A percentile compares a stretch with the other conserved stretches of the same genome.
phyloP scores from a whole-genome alignment of 2,113 vertebrate genomes.

The Aptenodytes forsteri region DNA sequence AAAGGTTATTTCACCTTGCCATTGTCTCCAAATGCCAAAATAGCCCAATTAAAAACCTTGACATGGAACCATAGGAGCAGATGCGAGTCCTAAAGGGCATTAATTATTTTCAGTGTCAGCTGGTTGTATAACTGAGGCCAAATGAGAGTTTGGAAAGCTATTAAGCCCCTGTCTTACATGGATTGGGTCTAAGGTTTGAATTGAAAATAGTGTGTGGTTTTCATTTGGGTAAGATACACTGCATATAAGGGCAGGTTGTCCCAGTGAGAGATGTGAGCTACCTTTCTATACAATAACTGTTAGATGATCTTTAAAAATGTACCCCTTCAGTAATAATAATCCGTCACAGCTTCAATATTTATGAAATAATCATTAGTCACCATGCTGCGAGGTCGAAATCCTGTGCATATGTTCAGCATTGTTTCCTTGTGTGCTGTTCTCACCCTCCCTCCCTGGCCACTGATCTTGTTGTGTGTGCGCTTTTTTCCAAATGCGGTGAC shows the following conservation, averaged over 20 bases:
- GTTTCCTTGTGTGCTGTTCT: slow-evolving; percentile 65
- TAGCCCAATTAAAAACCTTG: slow-evolving; percentile 90
- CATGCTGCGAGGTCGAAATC: slow-evolving; percentile 74
- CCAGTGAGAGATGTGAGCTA: slow-evolving; percentile 20
- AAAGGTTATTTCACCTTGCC: slow-evolving; percentile 88
- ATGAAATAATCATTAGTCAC: slow-evolving; percentile 74
- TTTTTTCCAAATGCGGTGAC: slow-evolving; percentile 71
- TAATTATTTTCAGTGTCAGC: slow-evolving; percentile 89
- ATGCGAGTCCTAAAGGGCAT: slow-evolving; percentile 87
- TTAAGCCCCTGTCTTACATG: slow-evolving; percentile 78
- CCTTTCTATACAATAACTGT: background rate
- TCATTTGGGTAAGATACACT: slow-evolving; percentile 38
- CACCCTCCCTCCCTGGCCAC: slow-evolving; percentile 48
- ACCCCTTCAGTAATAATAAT: slow-evolving; percentile 29
- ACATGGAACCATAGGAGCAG: slow-evolving; percentile 87
- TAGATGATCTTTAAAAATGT: slow-evolving; percentile 18
- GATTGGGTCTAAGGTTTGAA: slow-evolving; percentile 77
- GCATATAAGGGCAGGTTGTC: slow-evolving; percentile 10
- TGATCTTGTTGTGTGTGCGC: slow-evolving; percentile 18
- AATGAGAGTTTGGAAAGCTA: slow-evolving; percentile 85
- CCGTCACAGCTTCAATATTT: slow-evolving; percentile 65
- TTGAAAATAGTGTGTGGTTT: slow-evolving; percentile 70
- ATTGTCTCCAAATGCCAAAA: slow-evolving; percentile 90
- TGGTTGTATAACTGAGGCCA: slow-evolving; percentile 85
- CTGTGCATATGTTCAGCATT: slow-evolving; percentile 71